Evolutionary conservation across 2,113 vertebrate genomes (phyloP), one percentile per base, ranked within the genome.

Genomic region (Amphiprion percula): DNA sequence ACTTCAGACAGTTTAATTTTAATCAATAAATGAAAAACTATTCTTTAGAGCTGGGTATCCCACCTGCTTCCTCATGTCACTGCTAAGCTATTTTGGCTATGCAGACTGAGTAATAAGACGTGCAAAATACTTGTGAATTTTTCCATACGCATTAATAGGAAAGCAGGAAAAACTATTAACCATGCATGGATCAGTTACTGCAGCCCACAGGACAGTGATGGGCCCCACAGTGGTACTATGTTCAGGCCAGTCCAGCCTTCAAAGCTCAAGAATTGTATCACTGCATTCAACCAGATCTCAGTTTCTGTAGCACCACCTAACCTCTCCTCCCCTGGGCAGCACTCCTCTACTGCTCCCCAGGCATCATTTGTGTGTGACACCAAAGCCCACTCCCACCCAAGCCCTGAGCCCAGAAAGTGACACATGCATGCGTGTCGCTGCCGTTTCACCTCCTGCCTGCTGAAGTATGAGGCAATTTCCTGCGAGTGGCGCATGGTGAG

Each of bases 401-500:
- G 85, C 82, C 89, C 79, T 52, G 50, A 86, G 84, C 79, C 74
- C 70, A 87, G 89, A 94, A 94, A 92, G 91, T 92, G 92, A 94
- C 93, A 95, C 91, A 91, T 78, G 89, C 78, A 91, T 88, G 91
- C 90, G 84, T 89, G 90, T 95, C 87, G 82, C 91, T 88, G 91
- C 87, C 76, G 86, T 94, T 95, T 95, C 94, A 95, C 93, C 93
- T 93, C 93, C 91, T 94, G 88, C 75, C 87, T 87, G 84, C 91
- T 93, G 93, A 95, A 93, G 93, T 93, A 95, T 88, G 92, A 95
- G 90, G 89, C 93, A 93, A 81, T 94, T 95, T 96, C 95, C 94
- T 94, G 92, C 84, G 87, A 89, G 79, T 81, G 89, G 90, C 85
- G 87, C 82, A 86, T 86, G 85, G 85, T 70, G 82, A 89, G 89